Conservation (phyloP, 2,888 invertebrate species). For the Ashinkailepas kermadecensis region DNA sequence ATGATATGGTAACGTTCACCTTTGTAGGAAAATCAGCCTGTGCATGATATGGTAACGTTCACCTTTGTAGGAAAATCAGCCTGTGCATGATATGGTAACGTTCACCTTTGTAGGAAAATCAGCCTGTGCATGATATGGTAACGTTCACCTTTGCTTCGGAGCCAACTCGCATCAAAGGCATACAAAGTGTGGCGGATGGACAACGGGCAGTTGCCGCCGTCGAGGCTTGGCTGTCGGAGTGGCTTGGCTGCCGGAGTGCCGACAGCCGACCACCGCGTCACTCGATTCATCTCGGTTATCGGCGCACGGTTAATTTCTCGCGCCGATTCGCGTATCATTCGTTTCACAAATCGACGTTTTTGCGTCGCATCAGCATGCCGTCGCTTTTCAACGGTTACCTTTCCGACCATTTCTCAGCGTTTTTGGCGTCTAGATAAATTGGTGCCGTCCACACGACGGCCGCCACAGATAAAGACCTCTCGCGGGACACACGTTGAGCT, state of each 20-base stretch:
- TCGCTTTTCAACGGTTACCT: background rate
- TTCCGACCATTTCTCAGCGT: background rate
- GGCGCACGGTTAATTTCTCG: conserved; percentile 16
- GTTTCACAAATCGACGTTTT: conserved; percentile 14
- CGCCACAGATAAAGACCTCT: conserved; percentile 18
- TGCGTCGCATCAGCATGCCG: background rate
- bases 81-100: too few relatives aligned
- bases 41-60: too few relatives aligned
- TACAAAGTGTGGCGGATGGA: background rate
- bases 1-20: too few relatives aligned
- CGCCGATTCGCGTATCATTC: conserved; percentile 19
- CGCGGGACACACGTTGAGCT: background rate
- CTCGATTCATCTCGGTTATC: conserved; percentile 20
- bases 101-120: too few relatives aligned
- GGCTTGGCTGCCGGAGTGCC: background rate
- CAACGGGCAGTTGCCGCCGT: background rate
- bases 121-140: too few relatives aligned
- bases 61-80: too few relatives aligned
- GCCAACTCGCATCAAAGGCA: background rate
- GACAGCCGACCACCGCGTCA: background rate
- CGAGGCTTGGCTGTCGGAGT: background rate
- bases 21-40: too few relatives aligned
- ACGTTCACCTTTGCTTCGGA: too few relatives aligned
- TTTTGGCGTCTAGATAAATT: conserved; percentile 11
- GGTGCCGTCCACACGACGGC: background rate